Evolutionary conservation across 2,888 invertebrate genomes (phyloP).

Genomic region (Meiosimyza decipiens): DNA sequence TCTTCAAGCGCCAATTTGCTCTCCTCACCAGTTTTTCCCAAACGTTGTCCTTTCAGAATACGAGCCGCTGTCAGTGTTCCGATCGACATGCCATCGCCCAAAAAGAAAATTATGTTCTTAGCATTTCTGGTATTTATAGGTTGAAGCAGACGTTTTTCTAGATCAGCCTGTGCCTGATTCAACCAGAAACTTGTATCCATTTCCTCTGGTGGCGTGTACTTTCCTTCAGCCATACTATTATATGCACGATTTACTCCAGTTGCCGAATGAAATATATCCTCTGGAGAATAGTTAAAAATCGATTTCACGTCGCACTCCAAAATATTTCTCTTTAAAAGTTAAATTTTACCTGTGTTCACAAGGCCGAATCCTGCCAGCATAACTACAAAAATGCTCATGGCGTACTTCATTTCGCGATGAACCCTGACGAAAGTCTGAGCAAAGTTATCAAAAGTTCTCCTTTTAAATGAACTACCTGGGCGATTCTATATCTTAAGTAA

Average conservation of each 20-base stretch:
- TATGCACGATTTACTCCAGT: not conserved
- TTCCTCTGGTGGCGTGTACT: constrained; percentile 44
- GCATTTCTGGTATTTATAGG: constrained; percentile 47
- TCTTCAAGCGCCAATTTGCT: constrained; percentile 71
- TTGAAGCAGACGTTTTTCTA: constrained; percentile 44
- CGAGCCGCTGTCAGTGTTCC: constrained; percentile 76
- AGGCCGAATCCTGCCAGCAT: no score
- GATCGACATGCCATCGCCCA: constrained; percentile 77
- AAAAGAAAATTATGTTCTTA: constrained; percentile 58
- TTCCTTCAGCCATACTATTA: constrained; percentile 24
- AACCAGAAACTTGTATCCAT: constrained; percentile 49
- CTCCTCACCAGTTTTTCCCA: constrained; percentile 72
- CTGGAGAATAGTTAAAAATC: not conserved
- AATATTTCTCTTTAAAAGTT: no score
- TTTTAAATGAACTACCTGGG: no score
- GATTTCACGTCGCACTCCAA: no score
- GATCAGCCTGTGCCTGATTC: constrained; percentile 50
- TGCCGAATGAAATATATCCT: constrained; percentile 8
- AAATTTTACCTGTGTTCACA: no score
- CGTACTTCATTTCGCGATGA: no score
- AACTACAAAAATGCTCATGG: no score
- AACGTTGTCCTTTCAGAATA: constrained; percentile 73
- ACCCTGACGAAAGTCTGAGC: no score
- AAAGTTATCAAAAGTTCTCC: no score
- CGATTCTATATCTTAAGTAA: no score